These are phyloP conservation scores for Zaprionus inermis DNA, from an alignment of 1,140 invertebrate genomes.

Conservation along the genomic window DNA sequence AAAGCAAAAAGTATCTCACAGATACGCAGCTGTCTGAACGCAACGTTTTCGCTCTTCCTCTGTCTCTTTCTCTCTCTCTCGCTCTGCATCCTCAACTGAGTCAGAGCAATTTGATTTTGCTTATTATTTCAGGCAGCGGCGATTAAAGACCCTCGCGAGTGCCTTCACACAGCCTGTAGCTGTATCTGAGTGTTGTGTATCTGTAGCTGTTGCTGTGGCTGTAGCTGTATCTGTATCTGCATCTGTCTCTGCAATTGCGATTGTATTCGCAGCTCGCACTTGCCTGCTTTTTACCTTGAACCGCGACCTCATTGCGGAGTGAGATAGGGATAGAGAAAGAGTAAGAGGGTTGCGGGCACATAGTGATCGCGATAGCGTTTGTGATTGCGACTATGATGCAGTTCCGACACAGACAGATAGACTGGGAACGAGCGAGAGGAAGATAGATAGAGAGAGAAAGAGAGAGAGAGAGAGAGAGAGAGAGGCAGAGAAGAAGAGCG, in stretches of 20 bases:
- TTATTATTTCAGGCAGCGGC: constrained; percentile 43
- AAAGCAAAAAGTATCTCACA: constrained; percentile 16
- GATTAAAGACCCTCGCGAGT: constrained; percentile 50
- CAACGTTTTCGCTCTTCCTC: neutral
- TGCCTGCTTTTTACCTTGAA: constrained; percentile 49
- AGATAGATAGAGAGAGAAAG: neutral
- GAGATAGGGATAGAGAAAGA: neutral
- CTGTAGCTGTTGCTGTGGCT: constrained; percentile 11
- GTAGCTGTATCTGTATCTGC: constrained; percentile 11
- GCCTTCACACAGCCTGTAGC: constrained; percentile 11
- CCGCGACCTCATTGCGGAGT: constrained; percentile 44
- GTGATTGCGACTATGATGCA: constrained; percentile 27
- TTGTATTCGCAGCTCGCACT: constrained; percentile 1
- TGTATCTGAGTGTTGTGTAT: constrained; percentile 7
- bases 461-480: neutral
- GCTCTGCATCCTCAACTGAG: constrained; percentile 3
- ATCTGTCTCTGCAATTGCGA: constrained; percentile 21
- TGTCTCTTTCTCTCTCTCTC: neutral
- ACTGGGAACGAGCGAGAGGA: neutral
- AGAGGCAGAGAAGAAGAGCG: neutral
- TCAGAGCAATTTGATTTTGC: constrained; percentile 45
- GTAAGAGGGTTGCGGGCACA: neutral
- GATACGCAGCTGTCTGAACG: constrained; percentile 4
- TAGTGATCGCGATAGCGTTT: constrained; percentile 37
- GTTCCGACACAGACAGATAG: constrained; percentile 9